Conservation (phyloP, 2,797 vertebrate genomes). For the Centropyge bicolor region DNA sequence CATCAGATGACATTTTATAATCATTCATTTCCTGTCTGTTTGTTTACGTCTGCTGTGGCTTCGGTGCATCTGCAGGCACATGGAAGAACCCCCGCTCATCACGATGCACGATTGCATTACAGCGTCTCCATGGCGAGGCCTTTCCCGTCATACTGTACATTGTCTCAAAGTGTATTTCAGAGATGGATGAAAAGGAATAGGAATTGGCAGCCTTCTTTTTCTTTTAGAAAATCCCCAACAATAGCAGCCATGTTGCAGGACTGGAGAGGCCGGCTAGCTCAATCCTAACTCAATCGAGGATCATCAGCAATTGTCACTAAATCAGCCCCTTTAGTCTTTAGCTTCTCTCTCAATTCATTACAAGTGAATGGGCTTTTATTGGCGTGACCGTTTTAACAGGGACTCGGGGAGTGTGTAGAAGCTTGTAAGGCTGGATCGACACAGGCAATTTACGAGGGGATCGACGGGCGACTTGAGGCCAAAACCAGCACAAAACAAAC, state of each 20-base stretch:
- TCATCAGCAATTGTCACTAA: constrained; percentile 80
- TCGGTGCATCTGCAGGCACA: constrained; percentile 10
- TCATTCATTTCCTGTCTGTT: constrained; percentile 12
- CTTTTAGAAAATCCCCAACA: no score
- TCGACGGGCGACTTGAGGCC: constrained; percentile 66
- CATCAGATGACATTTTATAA: neutral
- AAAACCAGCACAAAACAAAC: constrained; percentile 73
- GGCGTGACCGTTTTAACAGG: constrained; percentile 77
- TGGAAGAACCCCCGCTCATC: constrained; percentile 4
- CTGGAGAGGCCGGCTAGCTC: constrained; percentile 45
- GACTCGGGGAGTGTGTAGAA: constrained; percentile 64
- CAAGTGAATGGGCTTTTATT: constrained; percentile 78
- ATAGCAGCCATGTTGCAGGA: constrained; percentile 37
- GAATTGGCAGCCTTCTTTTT: constrained; percentile 37
- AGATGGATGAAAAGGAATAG: constrained; percentile 16
- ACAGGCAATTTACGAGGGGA: constrained; percentile 75
- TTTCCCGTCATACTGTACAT: constrained; percentile 28
- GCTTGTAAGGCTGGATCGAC: constrained; percentile 70
- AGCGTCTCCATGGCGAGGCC: neutral
- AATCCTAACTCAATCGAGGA: constrained; percentile 78
- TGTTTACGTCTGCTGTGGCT: constrained; percentile 15
- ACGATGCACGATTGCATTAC: constrained; percentile 5
- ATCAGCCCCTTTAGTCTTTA: constrained; percentile 77
- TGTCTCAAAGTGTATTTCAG: constrained; percentile 28
- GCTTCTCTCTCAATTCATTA: constrained; percentile 79